Evolutionary conservation across 2,113 vertebrate species (phyloP), one percentile per base, ranked within the genome.

Genomic region (Erythrocercus mccallii): DNA sequence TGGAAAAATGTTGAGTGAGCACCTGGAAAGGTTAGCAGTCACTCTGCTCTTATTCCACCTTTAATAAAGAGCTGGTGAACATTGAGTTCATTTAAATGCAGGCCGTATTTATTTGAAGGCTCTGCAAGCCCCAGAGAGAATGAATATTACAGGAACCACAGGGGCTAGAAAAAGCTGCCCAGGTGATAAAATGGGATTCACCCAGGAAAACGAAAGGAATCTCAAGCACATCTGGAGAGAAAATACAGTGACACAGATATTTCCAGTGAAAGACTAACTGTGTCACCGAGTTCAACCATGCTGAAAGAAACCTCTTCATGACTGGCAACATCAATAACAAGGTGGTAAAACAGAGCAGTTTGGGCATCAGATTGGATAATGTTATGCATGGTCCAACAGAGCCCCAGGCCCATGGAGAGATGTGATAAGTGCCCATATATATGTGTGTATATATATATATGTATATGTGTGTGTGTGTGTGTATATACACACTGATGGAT

Each of bases 291-390:
- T 25, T 82, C 93, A 96, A 2, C 68, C 76, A 51, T 28, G 76
- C 88, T 86, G 92, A 93, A 93, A 93, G 68, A 87, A 95, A 81
- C 37, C 71, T 93, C 65, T 61, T 92, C 48, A 68, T 88, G 82
- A 96, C 65, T 90, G 76, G 79, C 56, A 88, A 96, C 87, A 88
- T 62, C 62, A 94, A 58, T 96, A 95, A 94, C 85, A 95, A 83
- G 90, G 90, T 88, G 85, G 82, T 80, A 92, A 96, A 92, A 82
- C 60, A 95, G 71, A 86, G 57, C 47, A 88, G 64, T 90, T 90
- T 70, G 50, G 71, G 66, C 68, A 88, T 88, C 85, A 77, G 16
- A 28, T 37, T 77, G 62, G 68, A 35, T 93, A 80, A 94, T 12
- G 21, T 80, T 79, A 70, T 70, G 45, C 33, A 66, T 31, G 74